Evolutionary conservation across 2,888 invertebrate species (phyloP).

Genomic region (Drosophila neonasuta): DNA sequence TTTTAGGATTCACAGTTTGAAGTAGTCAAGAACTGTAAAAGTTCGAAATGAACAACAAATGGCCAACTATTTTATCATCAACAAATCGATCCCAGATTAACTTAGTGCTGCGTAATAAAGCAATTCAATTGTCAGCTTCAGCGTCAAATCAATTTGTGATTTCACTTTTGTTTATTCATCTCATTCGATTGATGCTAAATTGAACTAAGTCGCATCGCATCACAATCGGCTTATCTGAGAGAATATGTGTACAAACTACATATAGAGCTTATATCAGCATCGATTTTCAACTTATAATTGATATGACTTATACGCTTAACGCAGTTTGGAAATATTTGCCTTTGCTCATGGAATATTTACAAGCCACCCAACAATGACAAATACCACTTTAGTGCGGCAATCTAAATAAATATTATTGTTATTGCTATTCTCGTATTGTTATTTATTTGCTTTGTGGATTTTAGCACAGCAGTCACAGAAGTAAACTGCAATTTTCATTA

Average conservation of each 20-base stretch:
- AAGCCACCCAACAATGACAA: slow-evolving; percentile 26
- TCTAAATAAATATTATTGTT: slow-evolving; percentile 42
- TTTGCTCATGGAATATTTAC: slow-evolving; percentile 47
- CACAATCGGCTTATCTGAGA: slow-evolving; percentile 42
- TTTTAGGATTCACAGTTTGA: too few species aligned
- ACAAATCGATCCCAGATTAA: neutral
- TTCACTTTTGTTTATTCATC: slow-evolving; percentile 10
- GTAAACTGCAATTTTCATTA: slow-evolving; percentile 52
- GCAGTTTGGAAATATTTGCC: slow-evolving; percentile 37
- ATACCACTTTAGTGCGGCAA: slow-evolving; percentile 30
- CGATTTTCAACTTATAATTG: slow-evolving; percentile 36
- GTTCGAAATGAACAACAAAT: too few species aligned
- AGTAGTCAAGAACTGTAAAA: too few species aligned
- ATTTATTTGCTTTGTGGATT: slow-evolving; percentile 10
- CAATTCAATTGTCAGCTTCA: slow-evolving; percentile 1
- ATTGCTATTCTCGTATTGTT: slow-evolving; percentile 13
- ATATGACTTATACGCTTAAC: slow-evolving; percentile 39
- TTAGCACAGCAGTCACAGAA: slow-evolving; percentile 3
- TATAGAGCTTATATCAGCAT: slow-evolving; percentile 23
- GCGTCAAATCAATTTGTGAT: slow-evolving; percentile 1
- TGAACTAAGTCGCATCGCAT: slow-evolving; percentile 10
- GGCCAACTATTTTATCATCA: neutral
- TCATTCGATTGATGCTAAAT: slow-evolving; percentile 21
- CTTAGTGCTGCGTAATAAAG: neutral
- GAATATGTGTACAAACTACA: neutral